A percentile compares a stretch with the other conserved stretches of the same genome.
Evolutionary conservation across 2,113 vertebrate genomes (phyloP).

Genomic region (Numenius arquata): DNA sequence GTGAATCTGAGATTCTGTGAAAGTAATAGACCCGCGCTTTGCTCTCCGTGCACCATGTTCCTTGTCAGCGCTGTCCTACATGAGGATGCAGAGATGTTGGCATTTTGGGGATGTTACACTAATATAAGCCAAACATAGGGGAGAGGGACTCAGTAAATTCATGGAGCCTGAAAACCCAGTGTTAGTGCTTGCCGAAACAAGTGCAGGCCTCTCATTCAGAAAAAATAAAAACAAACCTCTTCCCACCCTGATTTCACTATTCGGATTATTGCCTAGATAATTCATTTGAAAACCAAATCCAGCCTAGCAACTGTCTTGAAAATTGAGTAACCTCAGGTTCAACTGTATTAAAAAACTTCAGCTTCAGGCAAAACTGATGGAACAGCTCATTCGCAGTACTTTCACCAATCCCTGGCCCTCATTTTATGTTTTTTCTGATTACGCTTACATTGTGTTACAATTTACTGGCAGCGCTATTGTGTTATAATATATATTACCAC

Average conservation of each 20-base stretch:
- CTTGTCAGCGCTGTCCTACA: neutral
- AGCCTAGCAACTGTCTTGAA: neutral
- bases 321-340: slow-evolving; percentile 49
- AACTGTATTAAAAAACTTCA: slow-evolving; percentile 32
- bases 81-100: neutral
- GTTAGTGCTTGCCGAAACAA: neutral
- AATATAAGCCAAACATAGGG: neutral
- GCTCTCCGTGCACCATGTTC: neutral
- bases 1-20: no score
- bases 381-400: neutral
- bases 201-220: neutral
- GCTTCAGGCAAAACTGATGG: slow-evolving; percentile 24
- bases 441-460: neutral
- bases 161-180: neutral
- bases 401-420: neutral
- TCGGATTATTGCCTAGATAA: neutral
- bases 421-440: slow-evolving; percentile 20
- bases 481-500: neutral
- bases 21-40: neutral
- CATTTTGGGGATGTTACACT: neutral
- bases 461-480: neutral
- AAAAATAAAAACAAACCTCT: neutral
- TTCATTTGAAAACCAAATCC: neutral
- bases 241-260: neutral
- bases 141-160: neutral